Evolutionary conservation across 2,113 vertebrate species (phyloP), one percentile per base, ranked within the genome.

Genomic region (Hydrochoerus hydrochaeris): DNA sequence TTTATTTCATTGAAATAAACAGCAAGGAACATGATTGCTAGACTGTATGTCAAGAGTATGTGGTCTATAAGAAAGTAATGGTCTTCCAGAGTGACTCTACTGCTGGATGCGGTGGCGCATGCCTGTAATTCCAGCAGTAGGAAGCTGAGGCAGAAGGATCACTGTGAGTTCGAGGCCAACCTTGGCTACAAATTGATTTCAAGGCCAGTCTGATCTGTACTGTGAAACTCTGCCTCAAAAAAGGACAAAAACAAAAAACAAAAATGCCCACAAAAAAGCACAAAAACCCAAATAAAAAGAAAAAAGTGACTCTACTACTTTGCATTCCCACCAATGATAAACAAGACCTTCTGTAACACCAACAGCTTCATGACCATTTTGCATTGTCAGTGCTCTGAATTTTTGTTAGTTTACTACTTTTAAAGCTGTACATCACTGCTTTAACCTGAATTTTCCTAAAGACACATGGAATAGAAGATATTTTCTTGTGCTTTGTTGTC

Each of bases 361-460:
- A 41, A 30, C 28, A 82, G 60, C 20, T 17, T 91, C 10, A 17
- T 0, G 52, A 71, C 41, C 84, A 57, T 82, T 91, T 38, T 2
- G 9, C 69, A 77, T 28, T 62, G 46, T 91, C 28, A 28, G 1
- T 5, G 2, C 86, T 81, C 63, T 86, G 17, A n/a, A 96, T 83
- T 86, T 88, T 78, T 80, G 28, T 69, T 73, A 63, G 85, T 90
- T 35, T 80, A 71, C 62, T 41, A 77, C 35, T 32, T 83, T 30
- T 77, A 3, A 16, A 38, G 13, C 58, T 11, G 28, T 85, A n/a
- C 11, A 57, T 89, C 41, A 77, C 7, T 78, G 3, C 44, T 89
- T 91, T 73, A 88, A 85, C 86, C 93, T 96, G 20, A 1, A 90
- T 58, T 90, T 91, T 46, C 26, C 32, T 89, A 83, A 63, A 77